Evolutionary conservation across 2,797 vertebrate species (phyloP), one percentile per base, ranked within the genome.

Genomic region (Aselliscus stoliczkanus): DNA sequence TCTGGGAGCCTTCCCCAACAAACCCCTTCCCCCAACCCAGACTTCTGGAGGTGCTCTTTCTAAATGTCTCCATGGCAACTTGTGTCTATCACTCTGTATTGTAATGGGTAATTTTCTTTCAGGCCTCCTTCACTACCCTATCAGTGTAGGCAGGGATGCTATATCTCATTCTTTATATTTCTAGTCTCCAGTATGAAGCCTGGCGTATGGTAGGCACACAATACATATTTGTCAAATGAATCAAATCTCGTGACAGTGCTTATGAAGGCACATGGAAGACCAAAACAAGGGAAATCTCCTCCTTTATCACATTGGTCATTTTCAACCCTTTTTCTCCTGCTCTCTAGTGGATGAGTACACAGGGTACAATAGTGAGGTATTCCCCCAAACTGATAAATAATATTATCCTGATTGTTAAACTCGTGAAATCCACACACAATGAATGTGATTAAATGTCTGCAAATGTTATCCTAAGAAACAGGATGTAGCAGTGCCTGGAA

Each of bases 401-500:
- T 93, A 70, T 42, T 58, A 88, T 42, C 34, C 54, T 86, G 83
- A 79, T 83, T 42, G 52, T 88, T 73, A n/a, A 87, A 75, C 90
- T 86, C 42, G 76, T 56, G 52, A 94, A 95, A 94, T 58, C 54
- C 54, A 86, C 44, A 81, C 64, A 69, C 90, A 77, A 58, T 67
- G 76, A 70, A 80, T 42, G 54, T 88, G 87, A 92, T 87, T 62
- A 65, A 90, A 81, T 80, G 88, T 70, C 95, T 97, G 96, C 60
- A 89, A 94, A 97, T 96, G 88, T 95, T 79, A 39, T 96, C 86
- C 54, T 21, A 88, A 86, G 96, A 83, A 96, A 97, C 95, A 96
- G 97, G 96, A 97, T 94, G 86, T 86, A 86, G 73, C 90, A 37
- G 75, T 3, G 96, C 88, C 97, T 97, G 97, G 97, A 96, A 97